A percentile compares a stretch with the other conserved stretches of the same genome.
These are phyloP conservation scores for Nycticryphes semicollaris DNA, from an alignment of 2,113 vertebrate genomes.

Conservation along the genomic window DNA sequence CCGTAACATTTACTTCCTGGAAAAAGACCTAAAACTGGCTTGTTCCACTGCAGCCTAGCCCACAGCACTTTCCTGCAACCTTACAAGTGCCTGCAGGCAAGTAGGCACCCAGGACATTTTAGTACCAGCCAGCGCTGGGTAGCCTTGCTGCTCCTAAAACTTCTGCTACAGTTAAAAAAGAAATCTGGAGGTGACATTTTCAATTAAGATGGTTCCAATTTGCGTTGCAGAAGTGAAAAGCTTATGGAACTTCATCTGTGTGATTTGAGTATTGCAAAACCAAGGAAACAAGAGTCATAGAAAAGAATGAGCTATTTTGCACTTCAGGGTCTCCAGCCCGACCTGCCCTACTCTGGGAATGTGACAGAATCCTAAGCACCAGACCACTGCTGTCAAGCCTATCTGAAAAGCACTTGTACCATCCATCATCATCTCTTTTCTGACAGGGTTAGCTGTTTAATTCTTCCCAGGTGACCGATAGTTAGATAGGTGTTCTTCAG, in stretches of 20 bases:
- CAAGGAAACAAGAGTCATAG: background rate
- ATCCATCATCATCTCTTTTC: background rate
- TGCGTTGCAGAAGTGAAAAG: background rate
- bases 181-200: background rate
- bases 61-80: background rate
- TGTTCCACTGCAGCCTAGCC: background rate
- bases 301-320: background rate
- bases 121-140: background rate
- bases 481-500: background rate
- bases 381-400: background rate
- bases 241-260: background rate
- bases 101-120: background rate
- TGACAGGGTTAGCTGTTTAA: background rate
- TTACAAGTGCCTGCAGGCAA: fast-evolving
- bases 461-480: background rate
- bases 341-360: background rate
- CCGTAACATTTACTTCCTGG: background rate
- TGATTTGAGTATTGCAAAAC: background rate
- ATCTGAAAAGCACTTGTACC: background rate
- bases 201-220: background rate
- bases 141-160: background rate
- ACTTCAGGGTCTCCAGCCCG: background rate
- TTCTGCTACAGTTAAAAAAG: background rate
- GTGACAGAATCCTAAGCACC: background rate
- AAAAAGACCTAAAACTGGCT: background rate